Base-by-base conservation (phyloP, 2,888 invertebrate species). In the Drosophila anomalipes region DNA sequence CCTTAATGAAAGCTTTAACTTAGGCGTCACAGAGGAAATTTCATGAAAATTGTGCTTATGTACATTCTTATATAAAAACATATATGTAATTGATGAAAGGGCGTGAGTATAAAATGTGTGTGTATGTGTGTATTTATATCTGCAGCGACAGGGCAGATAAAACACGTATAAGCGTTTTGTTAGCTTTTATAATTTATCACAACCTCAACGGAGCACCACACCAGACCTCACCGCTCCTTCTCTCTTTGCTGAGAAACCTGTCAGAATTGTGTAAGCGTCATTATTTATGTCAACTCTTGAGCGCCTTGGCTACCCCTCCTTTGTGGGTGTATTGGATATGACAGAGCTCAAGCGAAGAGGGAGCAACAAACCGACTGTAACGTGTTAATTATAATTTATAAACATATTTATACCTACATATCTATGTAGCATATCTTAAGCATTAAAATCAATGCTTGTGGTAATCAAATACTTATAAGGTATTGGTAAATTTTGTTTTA, bases 121-220 rank as follows among this genome's bases (percentile, higher is more conserved):
- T 59, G 41, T 53, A 47, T 37, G 58, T 58, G 39, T 62, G 56
- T 58, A 51, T 60, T 30, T 58, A 47, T 67, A 6, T 60, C 37
- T 35, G 54, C 35, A 61, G 61, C 52, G 63, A 74, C 49, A 74
- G 69, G 30, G 54, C 62, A 62, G 80, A 79, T 79, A 79, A 80
- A 79, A 77, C 79, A 80, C 81, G 77, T 77, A 63, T 69, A 77
- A 68, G 67, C 64, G 74, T 74, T 70, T 75, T 74, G 74, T 74
- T 74, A 67, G 69, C 74, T 67, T 81, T 77, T 69, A 74, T 75
- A 73, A 77, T 78, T 77, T 77, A 78, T 77, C 73, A 77, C 58
- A 47, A 58, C 53, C 57, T 64, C 56, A 62, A 47, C 67, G 61
- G 61, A 66, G 63, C 66, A 47, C 28, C 66, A 58, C 49, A 26